A percentile compares a stretch with the other conserved stretches of the same genome.
Conservation (phyloP, 2,113 vertebrate genomes). For the Barbus barbus region DNA sequence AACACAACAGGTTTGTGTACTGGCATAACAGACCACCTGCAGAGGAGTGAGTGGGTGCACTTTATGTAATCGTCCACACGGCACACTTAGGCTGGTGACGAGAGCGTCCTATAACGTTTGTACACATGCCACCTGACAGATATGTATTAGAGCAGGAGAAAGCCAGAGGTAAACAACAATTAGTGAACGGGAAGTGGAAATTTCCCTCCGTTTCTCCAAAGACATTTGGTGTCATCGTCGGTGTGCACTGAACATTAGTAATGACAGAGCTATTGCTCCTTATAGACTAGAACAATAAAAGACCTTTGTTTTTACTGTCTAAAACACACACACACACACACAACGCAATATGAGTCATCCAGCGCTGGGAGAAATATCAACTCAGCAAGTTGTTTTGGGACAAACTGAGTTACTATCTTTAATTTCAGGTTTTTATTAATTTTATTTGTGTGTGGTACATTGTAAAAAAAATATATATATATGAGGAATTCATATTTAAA, state of each 20-base stretch:
- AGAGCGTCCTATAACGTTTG: neutral
- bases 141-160: constrained; percentile 44
- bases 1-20: constrained; percentile 36
- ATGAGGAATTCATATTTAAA: neutral
- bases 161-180: constrained; percentile 44
- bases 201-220: neutral
- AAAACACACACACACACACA: neutral
- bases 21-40: constrained; percentile 47
- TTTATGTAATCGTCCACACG: neutral
- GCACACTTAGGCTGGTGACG: neutral
- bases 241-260: neutral
- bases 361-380: constrained; percentile 21
- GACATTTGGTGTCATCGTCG: constrained; percentile 4
- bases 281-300: constrained; percentile 33
- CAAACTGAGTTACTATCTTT: constrained; percentile 12
- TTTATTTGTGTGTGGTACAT: neutral
- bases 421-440: constrained; percentile 22
- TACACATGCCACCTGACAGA: constrained; percentile 34
- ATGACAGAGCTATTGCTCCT: constrained; percentile 32
- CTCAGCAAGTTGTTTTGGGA: constrained; percentile 34
- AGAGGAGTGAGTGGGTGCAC: constrained; percentile 31
- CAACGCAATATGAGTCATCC: constrained; percentile 3
- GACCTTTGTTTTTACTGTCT: neutral
- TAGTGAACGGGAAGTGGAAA: constrained; percentile 20
- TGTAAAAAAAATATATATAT: neutral